Base-by-base conservation (phyloP, 2,113 vertebrate genomes). In the Orientallactaga bullata region DNA sequence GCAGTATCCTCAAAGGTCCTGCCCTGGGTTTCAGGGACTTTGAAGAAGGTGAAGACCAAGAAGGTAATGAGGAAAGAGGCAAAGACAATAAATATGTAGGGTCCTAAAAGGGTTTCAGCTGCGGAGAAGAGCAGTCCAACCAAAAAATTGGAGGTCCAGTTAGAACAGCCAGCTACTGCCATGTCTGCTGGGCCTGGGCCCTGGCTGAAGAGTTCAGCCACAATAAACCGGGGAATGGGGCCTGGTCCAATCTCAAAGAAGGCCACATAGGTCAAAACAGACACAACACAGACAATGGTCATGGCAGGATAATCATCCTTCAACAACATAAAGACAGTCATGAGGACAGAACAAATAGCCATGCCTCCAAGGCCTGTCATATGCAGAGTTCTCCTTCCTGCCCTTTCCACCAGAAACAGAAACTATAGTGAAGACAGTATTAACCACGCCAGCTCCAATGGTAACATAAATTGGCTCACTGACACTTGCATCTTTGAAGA, bases 211-310 rank as follows among this genome's bases (percentile, higher is more conserved):
- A n/a, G n/a, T n/a, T n/a, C n/a, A n/a, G 99, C 99, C 89, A 99
- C 99, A 0, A 99, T 99, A 96, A 99, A 99, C 99, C 99, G 99
- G 0, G 99, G 99, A 73, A 99, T 99, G 60, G 99, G 99, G 30
- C 99, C 99, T 1, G 99, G 99, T 7, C 99, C 99, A 97, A 99
- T 98, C 97, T 99, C 99, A 97, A 99, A 99, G 30, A 99, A 98
- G 88, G 99, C 99, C 94, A 99, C 99, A 61, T 99, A 99, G 42
- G 98, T 97, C 73, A 99, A 98, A 95, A 99, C 99, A 2, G 98
- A 99, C 68, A 98, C 96, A 10, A 99, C 99, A 86, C 99, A 99
- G 95, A 99, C 71, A 78, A 99, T 99, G 88, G 97, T 99, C 90
- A 99, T 96, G 88, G 97, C 96, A 0, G 4, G 1, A 51, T 96